Evolutionary conservation across 2,797 vertebrate species (phyloP), one percentile per base, ranked within the genome.

Genomic region (Coregonus sp.): DNA sequence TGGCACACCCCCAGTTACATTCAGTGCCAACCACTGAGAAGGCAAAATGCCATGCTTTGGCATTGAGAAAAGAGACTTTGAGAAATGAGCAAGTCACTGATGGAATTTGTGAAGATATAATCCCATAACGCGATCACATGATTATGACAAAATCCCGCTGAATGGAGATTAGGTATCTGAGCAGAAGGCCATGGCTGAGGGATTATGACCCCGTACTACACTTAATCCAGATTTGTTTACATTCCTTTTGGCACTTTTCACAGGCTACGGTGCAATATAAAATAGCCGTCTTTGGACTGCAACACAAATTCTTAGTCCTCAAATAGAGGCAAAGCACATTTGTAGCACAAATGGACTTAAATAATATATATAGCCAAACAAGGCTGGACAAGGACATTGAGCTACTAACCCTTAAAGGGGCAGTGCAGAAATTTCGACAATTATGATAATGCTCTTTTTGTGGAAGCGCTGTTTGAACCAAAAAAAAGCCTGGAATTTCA

Each of bases 61-160:
- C 56, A 2, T 18, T n/a, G 12, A 69, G 67, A 69, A 40, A 29
- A 40, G 33, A 37, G 33, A 40, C 6, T 12, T 40, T 69, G 67
- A 69, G 67, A 40, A 69, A 69, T 69, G 67, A 69, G 16, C 67
- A 40, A 69, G 35, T 69, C 67, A 69, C 33, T 69, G 67, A 69
- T 69, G 67, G 33, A 40, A 18, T 29, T 40, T 69, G 33, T 18
- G 33, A 18, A 12, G 2, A 35, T 69, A 35, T 40, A 69, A 69
- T 69, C 67, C 33, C 33, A 7, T 15, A 69, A 69, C 67, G 16
- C 16, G 67, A 69, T 69, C 18, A 35, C 15, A 16, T 35, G 67
- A 69, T 69, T 69, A 69, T 40, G 35, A 18, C 33, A 69, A 37
- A 69, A 40, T 69, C 67, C 37, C 37, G 16, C 11, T 0, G 35